A percentile compares a stretch with the other conserved stretches of the same genome.
Evolutionary conservation across 2,113 vertebrate genomes (phyloP).

Genomic region (crab-eating macaque (Macaca fascicularis)): DNA sequence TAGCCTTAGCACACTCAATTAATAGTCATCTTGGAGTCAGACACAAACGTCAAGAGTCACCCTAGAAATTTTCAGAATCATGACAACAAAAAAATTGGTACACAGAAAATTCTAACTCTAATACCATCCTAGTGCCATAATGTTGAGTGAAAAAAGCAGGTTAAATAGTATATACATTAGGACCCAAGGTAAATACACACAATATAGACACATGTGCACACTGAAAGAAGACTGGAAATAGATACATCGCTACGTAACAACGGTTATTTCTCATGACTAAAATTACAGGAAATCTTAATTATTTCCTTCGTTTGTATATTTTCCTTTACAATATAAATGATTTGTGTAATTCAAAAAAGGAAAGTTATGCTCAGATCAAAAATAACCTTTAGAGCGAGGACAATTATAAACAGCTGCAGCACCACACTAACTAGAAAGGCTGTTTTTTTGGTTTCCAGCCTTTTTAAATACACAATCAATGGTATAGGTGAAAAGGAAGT

Average conservation of each 20-base stretch:
- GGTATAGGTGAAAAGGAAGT: background rate
- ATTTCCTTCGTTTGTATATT: background rate
- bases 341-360: constrained; percentile 4
- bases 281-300: constrained; percentile 28
- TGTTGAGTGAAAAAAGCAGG: background rate
- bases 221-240: background rate
- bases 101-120: constrained; percentile 2
- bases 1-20: background rate
- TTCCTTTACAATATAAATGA: constrained; percentile 24
- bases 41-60: constrained; percentile 2
- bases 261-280: background rate
- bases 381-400: background rate
- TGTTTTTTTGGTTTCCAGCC: background rate
- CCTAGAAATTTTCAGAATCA: constrained; percentile 51
- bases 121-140: background rate
- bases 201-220: background rate
- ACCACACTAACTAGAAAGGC: background rate
- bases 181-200: background rate
- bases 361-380: constrained; percentile 9
- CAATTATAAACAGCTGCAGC: background rate
- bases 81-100: constrained; percentile 18
- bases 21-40: constrained; percentile 23
- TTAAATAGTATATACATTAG: background rate
- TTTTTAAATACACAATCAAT: background rate
- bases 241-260: background rate